A percentile compares a stretch with the other conserved stretches of the same genome.
phyloP scores from a whole-genome alignment of 2,888 invertebrate species.

The Sicus ferrugineus region DNA sequence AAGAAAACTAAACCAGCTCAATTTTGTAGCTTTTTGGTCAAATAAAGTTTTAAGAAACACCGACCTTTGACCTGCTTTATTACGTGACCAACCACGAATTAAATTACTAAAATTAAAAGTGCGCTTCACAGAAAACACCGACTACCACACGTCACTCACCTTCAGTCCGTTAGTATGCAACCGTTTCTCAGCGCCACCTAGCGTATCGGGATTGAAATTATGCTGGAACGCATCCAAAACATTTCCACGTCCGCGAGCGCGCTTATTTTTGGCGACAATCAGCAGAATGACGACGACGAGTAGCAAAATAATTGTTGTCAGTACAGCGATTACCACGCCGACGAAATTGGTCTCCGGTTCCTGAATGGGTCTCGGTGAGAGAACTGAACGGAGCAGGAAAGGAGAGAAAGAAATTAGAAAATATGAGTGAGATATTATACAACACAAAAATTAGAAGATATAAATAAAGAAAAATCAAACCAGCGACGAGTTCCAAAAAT shows the following conservation, averaged over 20 bases:
- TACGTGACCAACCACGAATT: neutral
- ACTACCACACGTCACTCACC: constrained; percentile 55
- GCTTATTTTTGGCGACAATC: constrained; percentile 73
- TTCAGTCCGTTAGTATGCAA: constrained; percentile 65
- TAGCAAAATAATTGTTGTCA: constrained; percentile 77
- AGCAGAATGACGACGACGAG: constrained; percentile 75
- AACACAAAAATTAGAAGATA: constrained; percentile 6
- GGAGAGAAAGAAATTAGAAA: constrained; percentile 16
- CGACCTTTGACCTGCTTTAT: neutral
- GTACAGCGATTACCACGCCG: constrained; percentile 74
- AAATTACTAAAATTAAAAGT: neutral
- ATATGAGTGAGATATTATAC: constrained; percentile 21
- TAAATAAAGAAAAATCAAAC: constrained; percentile 14
- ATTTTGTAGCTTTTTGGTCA: no score
- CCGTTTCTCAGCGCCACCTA: constrained; percentile 65
- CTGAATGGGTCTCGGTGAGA: constrained; percentile 67
- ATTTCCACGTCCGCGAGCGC: constrained; percentile 61
- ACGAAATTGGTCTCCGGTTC: constrained; percentile 70
- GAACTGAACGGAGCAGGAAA: constrained; percentile 48
- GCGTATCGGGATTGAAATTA: constrained; percentile 64
- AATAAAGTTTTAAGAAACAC: no score
- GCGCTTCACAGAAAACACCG: neutral
- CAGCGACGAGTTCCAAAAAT: constrained; percentile 13
- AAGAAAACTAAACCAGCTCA: no score
- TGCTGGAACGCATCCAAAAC: constrained; percentile 65